Evolutionary conservation across 2,888 invertebrate genomes (phyloP).

Genomic region (Timandra comae): DNA sequence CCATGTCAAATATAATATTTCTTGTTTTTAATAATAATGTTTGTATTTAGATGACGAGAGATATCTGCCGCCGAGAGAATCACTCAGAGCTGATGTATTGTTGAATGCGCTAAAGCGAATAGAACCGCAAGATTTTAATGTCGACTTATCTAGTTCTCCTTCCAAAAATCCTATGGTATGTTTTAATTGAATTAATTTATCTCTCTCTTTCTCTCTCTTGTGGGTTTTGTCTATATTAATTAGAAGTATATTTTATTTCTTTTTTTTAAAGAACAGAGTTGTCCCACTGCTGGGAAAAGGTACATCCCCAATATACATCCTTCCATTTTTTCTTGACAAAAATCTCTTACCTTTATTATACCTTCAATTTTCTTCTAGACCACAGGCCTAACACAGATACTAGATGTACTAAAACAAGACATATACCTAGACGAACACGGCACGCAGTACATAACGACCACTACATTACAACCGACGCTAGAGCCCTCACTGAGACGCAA

Average conservation of each 20-base stretch:
- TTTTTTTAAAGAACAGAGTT: too few relatives aligned
- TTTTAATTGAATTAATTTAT: too few relatives aligned
- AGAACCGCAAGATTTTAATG: constrained; percentile 54
- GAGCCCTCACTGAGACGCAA: constrained; percentile 82
- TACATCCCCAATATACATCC: too few relatives aligned
- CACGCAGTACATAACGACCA: constrained; percentile 29
- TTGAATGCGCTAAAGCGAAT: constrained; percentile 52
- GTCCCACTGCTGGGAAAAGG: too few relatives aligned
- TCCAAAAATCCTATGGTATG: constrained; percentile 48
- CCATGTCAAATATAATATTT: too few relatives aligned
- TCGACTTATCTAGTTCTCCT: constrained; percentile 46
- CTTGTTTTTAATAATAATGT: too few relatives aligned
- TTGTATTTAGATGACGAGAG: constrained; percentile 60
- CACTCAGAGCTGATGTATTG: constrained; percentile 56
- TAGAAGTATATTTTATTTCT: too few relatives aligned
- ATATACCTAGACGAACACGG: constrained; percentile 48
- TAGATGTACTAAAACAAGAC: constrained; percentile 67
- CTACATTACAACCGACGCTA: constrained; percentile 42
- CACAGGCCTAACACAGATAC: constrained; percentile 53
- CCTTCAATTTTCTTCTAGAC: too few relatives aligned
- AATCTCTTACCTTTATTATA: too few relatives aligned
- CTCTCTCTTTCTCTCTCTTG: too few relatives aligned
- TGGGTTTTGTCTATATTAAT: too few relatives aligned
- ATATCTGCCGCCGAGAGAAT: constrained; percentile 60
- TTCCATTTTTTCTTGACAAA: too few relatives aligned